Conservation (phyloP, 2,113 vertebrate species). For the Lontra canadensis region DNA sequence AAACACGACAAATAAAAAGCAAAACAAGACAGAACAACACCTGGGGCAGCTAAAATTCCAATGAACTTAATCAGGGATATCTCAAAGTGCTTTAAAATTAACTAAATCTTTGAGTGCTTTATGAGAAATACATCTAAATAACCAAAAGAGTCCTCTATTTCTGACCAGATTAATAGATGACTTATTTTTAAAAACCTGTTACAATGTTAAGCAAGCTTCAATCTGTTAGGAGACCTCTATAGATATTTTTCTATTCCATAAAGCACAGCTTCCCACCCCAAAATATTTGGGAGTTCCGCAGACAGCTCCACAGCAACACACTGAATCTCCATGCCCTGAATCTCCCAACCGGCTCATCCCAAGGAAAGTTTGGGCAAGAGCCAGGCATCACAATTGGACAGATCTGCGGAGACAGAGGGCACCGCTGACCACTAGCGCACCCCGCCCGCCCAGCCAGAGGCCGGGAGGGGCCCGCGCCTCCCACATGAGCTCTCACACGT, state of each 20-base stretch:
- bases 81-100: constrained; percentile 9
- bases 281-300: neutral
- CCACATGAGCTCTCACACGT: constrained; percentile 81
- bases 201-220: neutral
- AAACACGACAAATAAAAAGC: neutral
- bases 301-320: neutral
- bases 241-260: no score
- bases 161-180: neutral
- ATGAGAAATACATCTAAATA: neutral
- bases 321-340: neutral
- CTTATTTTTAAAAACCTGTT: neutral
- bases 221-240: neutral
- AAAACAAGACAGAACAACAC: neutral
- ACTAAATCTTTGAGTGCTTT: neutral
- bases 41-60: neutral
- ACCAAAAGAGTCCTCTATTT: neutral
- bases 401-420: neutral
- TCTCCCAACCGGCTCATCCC: no score
- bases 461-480: neutral
- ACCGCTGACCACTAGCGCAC: fast-evolving
- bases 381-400: neutral
- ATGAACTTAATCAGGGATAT: neutral
- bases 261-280: neutral
- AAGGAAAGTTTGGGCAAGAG: neutral
- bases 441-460: neutral